These are phyloP conservation scores for Ostrea edulis DNA, from an alignment of 1,140 invertebrate species.

Conservation along the genomic window DNA sequence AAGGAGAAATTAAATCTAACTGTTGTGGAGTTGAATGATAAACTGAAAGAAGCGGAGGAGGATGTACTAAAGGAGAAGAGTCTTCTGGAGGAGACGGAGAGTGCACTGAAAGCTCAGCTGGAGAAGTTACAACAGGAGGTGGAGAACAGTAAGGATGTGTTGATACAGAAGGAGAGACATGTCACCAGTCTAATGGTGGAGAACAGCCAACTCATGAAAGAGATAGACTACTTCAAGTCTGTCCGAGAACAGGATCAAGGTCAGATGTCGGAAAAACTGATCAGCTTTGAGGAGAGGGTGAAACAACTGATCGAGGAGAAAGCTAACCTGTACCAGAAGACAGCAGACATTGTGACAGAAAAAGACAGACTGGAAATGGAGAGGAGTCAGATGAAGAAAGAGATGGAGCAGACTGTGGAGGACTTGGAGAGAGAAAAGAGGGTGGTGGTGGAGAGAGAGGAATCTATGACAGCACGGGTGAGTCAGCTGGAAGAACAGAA, in stretches of 20 bases:
- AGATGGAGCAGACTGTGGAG: background rate
- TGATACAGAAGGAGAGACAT: background rate
- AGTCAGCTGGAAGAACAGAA: conserved; percentile 23
- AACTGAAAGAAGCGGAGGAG: background rate
- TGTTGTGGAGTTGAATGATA: conserved; percentile 14
- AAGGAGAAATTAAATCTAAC: background rate
- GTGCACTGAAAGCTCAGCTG: background rate
- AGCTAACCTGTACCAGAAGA: conserved; percentile 20
- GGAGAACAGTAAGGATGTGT: background rate
- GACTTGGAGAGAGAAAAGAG: conserved; percentile 15
- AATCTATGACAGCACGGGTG: background rate
- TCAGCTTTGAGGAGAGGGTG: conserved; percentile 39
- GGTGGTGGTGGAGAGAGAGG: background rate
- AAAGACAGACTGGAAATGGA: conserved; percentile 37
- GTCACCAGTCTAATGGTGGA: conserved; percentile 16
- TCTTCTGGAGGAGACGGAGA: background rate
- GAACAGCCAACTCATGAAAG: conserved; percentile 47
- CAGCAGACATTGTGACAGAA: background rate
- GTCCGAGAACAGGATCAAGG: conserved; percentile 29
- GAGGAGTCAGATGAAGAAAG: background rate
- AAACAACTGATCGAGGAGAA: conserved; percentile 38
- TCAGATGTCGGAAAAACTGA: conserved; percentile 26
- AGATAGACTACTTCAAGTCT: conserved; percentile 43
- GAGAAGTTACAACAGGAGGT: conserved; percentile 23
- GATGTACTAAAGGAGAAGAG: conserved; percentile 23